Conservation (phyloP, 2,888 invertebrate species). For the Psylliodes chrysocephalus region DNA sequence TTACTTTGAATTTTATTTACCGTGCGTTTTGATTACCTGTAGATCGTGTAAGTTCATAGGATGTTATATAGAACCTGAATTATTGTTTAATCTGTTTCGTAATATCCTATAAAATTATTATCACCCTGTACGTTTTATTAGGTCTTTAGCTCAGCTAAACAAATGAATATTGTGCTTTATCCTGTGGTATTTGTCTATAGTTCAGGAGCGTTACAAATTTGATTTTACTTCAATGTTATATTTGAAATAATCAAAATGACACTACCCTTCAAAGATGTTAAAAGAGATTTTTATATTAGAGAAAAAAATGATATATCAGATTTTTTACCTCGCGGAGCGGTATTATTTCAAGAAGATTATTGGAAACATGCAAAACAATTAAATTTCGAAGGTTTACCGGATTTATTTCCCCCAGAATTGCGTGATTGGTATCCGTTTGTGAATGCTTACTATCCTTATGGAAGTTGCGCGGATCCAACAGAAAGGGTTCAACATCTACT, state of each 20-base stretch:
- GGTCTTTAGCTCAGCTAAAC: too few relatives aligned
- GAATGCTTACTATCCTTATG: slow-evolving; percentile 63
- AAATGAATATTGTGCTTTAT: too few relatives aligned
- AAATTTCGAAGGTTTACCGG: background rate
- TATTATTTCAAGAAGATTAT: background rate
- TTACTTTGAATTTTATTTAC: too few relatives aligned
- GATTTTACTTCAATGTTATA: too few relatives aligned
- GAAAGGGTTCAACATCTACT: slow-evolving; percentile 58
- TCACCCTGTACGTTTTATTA: too few relatives aligned
- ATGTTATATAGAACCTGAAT: too few relatives aligned
- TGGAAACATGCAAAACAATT: background rate
- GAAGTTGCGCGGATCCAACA: slow-evolving; percentile 63
- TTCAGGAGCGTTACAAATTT: too few relatives aligned
- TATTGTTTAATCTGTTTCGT: too few relatives aligned
- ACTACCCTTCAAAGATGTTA: background rate
- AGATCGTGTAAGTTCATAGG: too few relatives aligned
- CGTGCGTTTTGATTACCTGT: too few relatives aligned
- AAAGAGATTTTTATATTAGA: slow-evolving; percentile 7
- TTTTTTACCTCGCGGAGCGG: background rate
- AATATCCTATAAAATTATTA: too few relatives aligned
- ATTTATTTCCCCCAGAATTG: background rate
- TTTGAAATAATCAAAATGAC: background rate
- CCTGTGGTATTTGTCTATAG: too few relatives aligned
- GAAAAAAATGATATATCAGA: background rate
- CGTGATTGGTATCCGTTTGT: slow-evolving; percentile 59